Evolutionary conservation across 2,888 invertebrate species (phyloP), one percentile per base, ranked within the genome.

Genomic region (Oasisia sp.): DNA sequence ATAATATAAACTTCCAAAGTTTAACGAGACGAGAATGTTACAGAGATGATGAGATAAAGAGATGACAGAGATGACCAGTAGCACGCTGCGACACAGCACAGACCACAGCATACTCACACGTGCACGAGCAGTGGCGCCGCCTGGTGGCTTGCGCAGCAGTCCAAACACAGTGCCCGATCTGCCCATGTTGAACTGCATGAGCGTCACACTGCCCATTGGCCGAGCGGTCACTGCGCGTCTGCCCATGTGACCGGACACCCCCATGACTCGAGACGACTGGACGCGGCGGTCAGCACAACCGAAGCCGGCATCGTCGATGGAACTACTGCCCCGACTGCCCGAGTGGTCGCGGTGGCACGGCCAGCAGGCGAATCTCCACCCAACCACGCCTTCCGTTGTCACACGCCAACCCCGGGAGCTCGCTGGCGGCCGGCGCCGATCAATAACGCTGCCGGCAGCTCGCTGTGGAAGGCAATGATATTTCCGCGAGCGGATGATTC

Each of bases 71-170:
- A 74, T 19, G 19, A 19, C 14, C 74, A 14, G 19, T 19, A 12
- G 27, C 7, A 19, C 74, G 27, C 14, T 74, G 19, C 19, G 27
- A 74, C 74, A 74, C 5, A 27, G 74, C 7, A 74, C 27, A 2
- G 7, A 50, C 50, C 50, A 2, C 7, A 50, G 74, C 74, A 74
- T 74, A 74, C 74, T 74, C 27, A 74, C 74, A 27, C 27, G 27
- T 74, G 74, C 27, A 14, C 74, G 14, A 19, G 74, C 74, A 74
- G 27, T 74, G 74, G 74, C 74, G 14, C 74, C 27, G 19, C 27
- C 74, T 74, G 74, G 74, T 19, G 74, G 74, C 74, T 74, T 74
- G 74, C 74, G 74, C 74, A 74, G 74, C 74, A 74, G 74, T 74
- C 74, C 74, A 74, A 74, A 74, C 74, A 74, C 74, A 4, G 74